These are phyloP conservation scores for Hirtodrosophila trivittata DNA, from an alignment of 2,888 invertebrate genomes.

Conservation along the genomic window DNA sequence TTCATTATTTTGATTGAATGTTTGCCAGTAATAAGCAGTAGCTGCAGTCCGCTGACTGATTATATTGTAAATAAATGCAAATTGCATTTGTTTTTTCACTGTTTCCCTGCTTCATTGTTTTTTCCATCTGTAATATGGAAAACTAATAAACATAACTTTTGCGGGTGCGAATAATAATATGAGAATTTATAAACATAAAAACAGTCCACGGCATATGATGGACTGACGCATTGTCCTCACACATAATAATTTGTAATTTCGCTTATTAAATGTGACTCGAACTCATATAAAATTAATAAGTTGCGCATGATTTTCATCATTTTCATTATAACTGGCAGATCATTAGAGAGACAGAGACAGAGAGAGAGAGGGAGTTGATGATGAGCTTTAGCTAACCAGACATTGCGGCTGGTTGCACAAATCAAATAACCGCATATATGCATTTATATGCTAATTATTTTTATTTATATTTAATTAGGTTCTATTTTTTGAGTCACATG, in stretches of 20 bases:
- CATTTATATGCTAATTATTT: conserved; percentile 71
- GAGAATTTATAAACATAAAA: conserved; percentile 22
- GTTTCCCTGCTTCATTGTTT: not conserved
- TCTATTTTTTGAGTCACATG: not conserved
- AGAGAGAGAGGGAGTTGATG: not conserved
- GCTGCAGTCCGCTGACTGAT: conserved; percentile 33
- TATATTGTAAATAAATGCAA: conserved; percentile 63
- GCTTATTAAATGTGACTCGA: conserved; percentile 70
- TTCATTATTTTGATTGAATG: conserved; percentile 69
- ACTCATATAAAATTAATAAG: conserved; percentile 74
- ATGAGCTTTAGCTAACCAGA: conserved; percentile 27
- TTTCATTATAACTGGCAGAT: conserved; percentile 36
- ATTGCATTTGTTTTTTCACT: conserved; percentile 44
- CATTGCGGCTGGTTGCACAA: conserved; percentile 53
- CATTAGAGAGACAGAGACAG: not conserved
- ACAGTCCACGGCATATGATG: too few species aligned
- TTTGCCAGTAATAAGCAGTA: conserved; percentile 25
- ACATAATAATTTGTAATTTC: conserved; percentile 48
- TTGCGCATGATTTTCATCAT: conserved; percentile 60
- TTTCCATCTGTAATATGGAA: conserved; percentile 4
- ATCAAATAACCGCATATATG: conserved; percentile 64
- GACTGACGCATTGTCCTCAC: conserved; percentile 21
- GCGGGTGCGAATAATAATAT: conserved; percentile 22
- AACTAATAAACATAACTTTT: conserved; percentile 59
- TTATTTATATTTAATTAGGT: conserved; percentile 70